Conservation (phyloP, 2,113 vertebrate genomes). For the Hemicordylus capensis region DNA sequence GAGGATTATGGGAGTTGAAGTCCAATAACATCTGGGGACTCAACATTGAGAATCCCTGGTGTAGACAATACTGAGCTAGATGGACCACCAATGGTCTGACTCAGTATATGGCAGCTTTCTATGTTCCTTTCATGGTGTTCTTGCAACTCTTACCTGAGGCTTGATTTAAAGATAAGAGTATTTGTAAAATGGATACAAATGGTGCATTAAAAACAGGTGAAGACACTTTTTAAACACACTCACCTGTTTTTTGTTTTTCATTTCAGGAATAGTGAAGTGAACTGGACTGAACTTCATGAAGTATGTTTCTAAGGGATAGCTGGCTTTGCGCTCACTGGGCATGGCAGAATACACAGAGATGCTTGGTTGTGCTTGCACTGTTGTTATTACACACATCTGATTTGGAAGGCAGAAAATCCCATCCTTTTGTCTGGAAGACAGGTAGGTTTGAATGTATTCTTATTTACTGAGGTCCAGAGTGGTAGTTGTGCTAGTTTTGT, state of each 20-base stretch:
- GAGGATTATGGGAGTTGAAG: too few species aligned
- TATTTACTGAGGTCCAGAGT: not conserved
- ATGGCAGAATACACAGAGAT: constrained; percentile 76
- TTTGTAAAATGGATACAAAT: not conserved
- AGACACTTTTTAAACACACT: not conserved
- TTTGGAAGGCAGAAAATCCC: constrained; percentile 81
- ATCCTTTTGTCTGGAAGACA: constrained; percentile 93
- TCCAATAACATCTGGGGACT: too few species aligned
- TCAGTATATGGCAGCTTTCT: too few species aligned
- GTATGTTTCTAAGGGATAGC: constrained; percentile 89
- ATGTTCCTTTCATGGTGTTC: not conserved
- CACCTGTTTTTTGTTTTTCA: constrained; percentile 6
- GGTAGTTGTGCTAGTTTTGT: too few species aligned
- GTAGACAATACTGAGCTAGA: too few species aligned
- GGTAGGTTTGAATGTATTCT: constrained; percentile 77
- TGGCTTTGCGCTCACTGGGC: constrained; percentile 79
- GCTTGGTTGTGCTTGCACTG: constrained; percentile 79
- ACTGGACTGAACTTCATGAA: constrained; percentile 82
- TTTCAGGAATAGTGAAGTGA: constrained; percentile 83
- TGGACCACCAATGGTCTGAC: too few species aligned
- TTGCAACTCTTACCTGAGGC: too few species aligned
- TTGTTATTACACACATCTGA: constrained; percentile 80
- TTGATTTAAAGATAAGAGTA: not conserved
- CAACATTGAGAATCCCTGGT: too few species aligned
- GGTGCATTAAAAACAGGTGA: not conserved